Conservation (phyloP, 2,888 invertebrate species). For the Taphrorychus bicolor region DNA sequence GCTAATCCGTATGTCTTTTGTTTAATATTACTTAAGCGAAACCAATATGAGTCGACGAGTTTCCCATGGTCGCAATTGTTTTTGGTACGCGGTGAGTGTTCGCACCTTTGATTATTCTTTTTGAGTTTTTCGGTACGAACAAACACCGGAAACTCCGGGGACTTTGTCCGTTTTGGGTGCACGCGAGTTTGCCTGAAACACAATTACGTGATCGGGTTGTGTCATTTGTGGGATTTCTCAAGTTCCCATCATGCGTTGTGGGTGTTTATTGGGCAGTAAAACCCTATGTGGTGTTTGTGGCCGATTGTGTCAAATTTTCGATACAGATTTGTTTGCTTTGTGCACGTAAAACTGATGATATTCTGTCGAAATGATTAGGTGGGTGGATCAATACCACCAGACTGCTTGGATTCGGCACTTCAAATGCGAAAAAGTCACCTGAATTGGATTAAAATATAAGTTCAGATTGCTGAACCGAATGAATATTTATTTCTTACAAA, state of each 20-base stretch:
- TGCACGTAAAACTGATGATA: too few species aligned
- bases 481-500: too few species aligned
- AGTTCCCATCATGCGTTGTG: neutral
- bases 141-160: constrained; percentile 32
- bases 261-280: neutral
- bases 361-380: too few species aligned
- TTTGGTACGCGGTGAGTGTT: constrained; percentile 23
- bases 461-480: too few species aligned
- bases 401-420: too few species aligned
- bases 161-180: neutral
- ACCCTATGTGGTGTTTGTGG: neutral
- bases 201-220: neutral
- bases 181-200: neutral
- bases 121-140: constrained; percentile 14
- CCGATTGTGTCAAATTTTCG: neutral
- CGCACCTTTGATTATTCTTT: constrained; percentile 34
- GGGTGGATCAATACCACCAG: too few species aligned
- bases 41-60: constrained; percentile 25
- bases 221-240: constrained; percentile 4
- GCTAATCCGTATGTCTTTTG: constrained; percentile 30
- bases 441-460: too few species aligned
- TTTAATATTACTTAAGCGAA: constrained; percentile 41
- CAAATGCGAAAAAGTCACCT: too few species aligned
- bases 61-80: constrained; percentile 36
- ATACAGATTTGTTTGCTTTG: constrained; percentile 7